Percentiles rank a stretch among this genome's conserved stretches.
Evolutionary conservation across 2,113 vertebrate genomes (phyloP).

Genomic region (Engraulis encrasicolus): DNA sequence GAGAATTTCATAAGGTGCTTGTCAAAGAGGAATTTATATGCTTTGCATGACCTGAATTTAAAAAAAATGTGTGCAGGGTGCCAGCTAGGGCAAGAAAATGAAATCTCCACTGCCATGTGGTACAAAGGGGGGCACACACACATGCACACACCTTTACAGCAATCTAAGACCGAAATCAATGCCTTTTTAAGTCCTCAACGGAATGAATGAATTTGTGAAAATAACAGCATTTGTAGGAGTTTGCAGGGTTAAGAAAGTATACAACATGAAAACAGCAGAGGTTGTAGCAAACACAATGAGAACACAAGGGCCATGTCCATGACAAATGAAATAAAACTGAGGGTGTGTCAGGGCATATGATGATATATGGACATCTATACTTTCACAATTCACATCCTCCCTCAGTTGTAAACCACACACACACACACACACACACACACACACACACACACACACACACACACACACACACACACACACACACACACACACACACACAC

Average conservation of each 20-base stretch:
- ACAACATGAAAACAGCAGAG: neutral
- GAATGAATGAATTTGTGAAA: neutral
- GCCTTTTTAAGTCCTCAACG: neutral
- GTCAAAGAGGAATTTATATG: neutral
- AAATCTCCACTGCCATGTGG: neutral
- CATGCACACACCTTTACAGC: neutral
- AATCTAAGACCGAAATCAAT: neutral
- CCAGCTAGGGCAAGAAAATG: neutral
- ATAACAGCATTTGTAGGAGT: neutral
- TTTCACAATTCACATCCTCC: neutral
- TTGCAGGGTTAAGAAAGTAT: neutral
- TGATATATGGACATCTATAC: neutral
- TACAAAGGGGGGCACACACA: neutral
- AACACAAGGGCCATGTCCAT: neutral
- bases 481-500: too few species aligned
- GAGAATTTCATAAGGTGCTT: neutral
- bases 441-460: neutral
- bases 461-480: neutral
- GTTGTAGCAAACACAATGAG: conserved; percentile 8
- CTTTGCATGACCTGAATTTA: neutral
- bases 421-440: neutral
- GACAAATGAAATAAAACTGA: neutral
- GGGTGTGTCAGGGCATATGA: neutral
- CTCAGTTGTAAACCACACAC: neutral
- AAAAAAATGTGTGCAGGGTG: neutral